phyloP scores from a whole-genome alignment of 1,140 invertebrate species.

The Drosophila littoralis region DNA sequence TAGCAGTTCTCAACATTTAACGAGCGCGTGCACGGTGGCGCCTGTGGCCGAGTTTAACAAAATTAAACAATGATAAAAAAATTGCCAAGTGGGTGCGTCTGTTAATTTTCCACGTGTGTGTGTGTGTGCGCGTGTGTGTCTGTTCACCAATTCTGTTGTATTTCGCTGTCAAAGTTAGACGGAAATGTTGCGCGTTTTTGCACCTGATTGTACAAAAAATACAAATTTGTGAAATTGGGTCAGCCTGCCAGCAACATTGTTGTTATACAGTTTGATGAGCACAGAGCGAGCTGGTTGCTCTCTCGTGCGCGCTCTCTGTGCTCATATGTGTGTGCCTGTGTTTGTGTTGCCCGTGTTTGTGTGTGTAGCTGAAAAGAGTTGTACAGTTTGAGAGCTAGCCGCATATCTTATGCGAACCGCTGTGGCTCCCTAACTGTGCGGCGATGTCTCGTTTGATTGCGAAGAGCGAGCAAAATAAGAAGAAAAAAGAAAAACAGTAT shows the following conservation, averaged over 20 bases:
- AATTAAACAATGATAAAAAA: conserved; percentile 62
- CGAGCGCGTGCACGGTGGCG: conserved; percentile 71
- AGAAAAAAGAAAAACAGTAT: conserved; percentile 4
- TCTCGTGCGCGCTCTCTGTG: neutral
- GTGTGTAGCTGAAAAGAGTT: conserved; percentile 22
- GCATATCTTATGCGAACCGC: neutral
- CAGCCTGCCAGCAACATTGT: conserved; percentile 42
- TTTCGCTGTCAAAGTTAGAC: conserved; percentile 22
- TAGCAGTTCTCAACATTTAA: conserved; percentile 62
- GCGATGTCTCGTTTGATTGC: neutral
- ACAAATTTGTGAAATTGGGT: conserved; percentile 39
- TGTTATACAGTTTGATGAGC: conserved; percentile 30
- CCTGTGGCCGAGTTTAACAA: conserved; percentile 61
- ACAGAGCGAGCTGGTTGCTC: neutral
- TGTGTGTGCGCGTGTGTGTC: neutral
- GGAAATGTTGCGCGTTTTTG: conserved; percentile 43
- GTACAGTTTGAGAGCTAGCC: conserved; percentile 29
- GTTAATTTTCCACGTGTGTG: conserved; percentile 47
- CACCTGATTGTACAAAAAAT: conserved; percentile 28
- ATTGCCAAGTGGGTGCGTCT: conserved; percentile 46
- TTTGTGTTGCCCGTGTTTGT: too few species aligned
- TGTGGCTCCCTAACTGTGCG: conserved; percentile 12
- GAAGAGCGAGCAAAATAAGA: conserved; percentile 9
- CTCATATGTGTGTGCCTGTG: neutral
- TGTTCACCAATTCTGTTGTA: conserved; percentile 12